Percentiles rank a stretch among this genome's conserved stretches.
These are phyloP conservation scores for Laticauda laticaudata DNA, from an alignment of 2,113 vertebrate genomes.

Conservation along the genomic window DNA sequence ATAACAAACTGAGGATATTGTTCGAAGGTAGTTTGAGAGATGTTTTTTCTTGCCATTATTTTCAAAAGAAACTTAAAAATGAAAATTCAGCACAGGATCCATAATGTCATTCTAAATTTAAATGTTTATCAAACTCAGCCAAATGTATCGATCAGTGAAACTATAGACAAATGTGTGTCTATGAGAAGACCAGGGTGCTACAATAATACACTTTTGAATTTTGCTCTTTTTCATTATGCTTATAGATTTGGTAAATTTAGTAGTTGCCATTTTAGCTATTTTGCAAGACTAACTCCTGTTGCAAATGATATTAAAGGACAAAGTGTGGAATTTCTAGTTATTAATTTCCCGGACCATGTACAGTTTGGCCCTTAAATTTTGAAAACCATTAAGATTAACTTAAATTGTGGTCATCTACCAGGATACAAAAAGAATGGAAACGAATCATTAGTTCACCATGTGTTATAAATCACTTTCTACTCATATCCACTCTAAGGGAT, in stretches of 20 bases:
- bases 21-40: constrained; percentile 45
- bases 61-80: neutral
- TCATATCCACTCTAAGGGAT: neutral
- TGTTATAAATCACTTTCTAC: neutral
- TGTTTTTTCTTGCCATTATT: neutral
- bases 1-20: constrained; percentile 55
- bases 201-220: neutral
- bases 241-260: neutral
- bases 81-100: neutral
- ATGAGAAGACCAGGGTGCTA: neutral
- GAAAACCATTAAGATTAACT: neutral
- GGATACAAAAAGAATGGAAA: neutral
- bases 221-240: neutral
- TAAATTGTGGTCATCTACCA: neutral
- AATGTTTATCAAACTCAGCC: neutral
- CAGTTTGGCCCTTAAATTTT: neutral
- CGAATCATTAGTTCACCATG: neutral
- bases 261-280: neutral
- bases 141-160: neutral
- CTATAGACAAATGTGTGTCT: neutral
- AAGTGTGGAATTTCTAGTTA: neutral
- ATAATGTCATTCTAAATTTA: neutral
- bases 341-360: neutral
- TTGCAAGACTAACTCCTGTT: neutral
- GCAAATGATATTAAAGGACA: neutral